Base-by-base conservation (phyloP, 2,888 invertebrate genomes). In the Diloba caeruleocephala region DNA sequence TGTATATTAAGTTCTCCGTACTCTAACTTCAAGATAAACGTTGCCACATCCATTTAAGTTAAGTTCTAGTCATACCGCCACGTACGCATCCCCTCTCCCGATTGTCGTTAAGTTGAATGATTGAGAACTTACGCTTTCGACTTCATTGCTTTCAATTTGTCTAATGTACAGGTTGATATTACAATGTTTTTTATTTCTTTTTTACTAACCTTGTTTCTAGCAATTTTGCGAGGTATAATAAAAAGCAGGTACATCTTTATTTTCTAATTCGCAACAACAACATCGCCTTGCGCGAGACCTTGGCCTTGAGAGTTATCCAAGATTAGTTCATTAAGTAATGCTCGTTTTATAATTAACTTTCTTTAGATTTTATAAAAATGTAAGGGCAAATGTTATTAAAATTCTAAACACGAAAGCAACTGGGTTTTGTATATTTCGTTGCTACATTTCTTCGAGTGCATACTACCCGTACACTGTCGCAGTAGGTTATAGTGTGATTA, bases 71-170 rank as follows among this genome's bases (percentile, higher is more conserved):
- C 39, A 29, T 44, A 63, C 51, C 14, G 66, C 59, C 15, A 26
- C 28, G 74, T 36, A 32, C 12, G 41, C 64, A 68, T 64, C 87
- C 88, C 88, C 85, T 87, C 79, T 80, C 87, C 76, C 79, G 78
- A 81, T 86, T 85, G 88, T 90, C 90, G 90, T 90, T 92, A 90
- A 90, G 82, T 88, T 85, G 90, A 90, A 92, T 91, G 91, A 92
- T 92, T 90, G 90, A 91, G 90, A 91, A 89, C 90, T 89, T 89
- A 89, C 89, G 90, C 88, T 90, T 90, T 90, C 89, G 83, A 89
- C 90, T 89, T 92, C 90, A 91, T 89, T 90, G 90, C 89, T 87
- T 90, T 87, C 90, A 90, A 92, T 91, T 90, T 91, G 88, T 89
- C 81, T 76, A 62, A 43, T 68, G 56, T 80, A 88, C 80, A 86